Conservation (phyloP, 2,888 invertebrate species). For the Branchellion lobata region DNA sequence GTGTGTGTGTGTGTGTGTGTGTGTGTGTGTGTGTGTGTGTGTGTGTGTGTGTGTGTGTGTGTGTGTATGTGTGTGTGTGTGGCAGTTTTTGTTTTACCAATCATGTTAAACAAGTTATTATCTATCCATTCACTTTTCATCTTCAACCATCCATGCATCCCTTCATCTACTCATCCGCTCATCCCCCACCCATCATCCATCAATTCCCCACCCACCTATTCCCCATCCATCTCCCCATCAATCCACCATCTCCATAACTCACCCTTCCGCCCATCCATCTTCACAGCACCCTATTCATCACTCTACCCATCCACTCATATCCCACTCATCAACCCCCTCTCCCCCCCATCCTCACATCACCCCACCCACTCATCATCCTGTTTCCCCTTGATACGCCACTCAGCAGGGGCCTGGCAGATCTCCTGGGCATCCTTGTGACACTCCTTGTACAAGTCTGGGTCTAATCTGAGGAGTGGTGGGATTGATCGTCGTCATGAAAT, state of each 20-base stretch:
- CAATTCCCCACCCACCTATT: too few relatives aligned
- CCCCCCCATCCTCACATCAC: background rate
- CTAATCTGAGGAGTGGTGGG: constrained; percentile 53
- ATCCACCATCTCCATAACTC: too few relatives aligned
- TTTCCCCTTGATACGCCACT: constrained; percentile 72
- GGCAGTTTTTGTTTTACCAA: too few relatives aligned
- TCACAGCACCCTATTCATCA: background rate
- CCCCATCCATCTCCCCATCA: too few relatives aligned
- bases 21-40: too few relatives aligned
- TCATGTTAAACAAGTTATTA: too few relatives aligned
- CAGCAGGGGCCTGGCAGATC: constrained; percentile 76
- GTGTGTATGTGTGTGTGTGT: too few relatives aligned
- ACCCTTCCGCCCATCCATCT: background rate
- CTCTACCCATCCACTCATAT: background rate
- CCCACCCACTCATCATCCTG: background rate
- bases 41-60: too few relatives aligned
- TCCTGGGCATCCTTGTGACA: constrained; percentile 83
- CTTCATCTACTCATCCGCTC: background rate
- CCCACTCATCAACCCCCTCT: background rate
- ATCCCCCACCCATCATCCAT: background rate
- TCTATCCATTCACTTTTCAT: background rate
- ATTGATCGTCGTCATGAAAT: background rate
- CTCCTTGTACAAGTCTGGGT: constrained; percentile 72
- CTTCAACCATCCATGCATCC: background rate
- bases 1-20: too few relatives aligned